A percentile compares a stretch with the other conserved stretches of the same genome.
phyloP scores from a whole-genome alignment of 2,888 invertebrate genomes.

The Eristalinus aeneus region DNA sequence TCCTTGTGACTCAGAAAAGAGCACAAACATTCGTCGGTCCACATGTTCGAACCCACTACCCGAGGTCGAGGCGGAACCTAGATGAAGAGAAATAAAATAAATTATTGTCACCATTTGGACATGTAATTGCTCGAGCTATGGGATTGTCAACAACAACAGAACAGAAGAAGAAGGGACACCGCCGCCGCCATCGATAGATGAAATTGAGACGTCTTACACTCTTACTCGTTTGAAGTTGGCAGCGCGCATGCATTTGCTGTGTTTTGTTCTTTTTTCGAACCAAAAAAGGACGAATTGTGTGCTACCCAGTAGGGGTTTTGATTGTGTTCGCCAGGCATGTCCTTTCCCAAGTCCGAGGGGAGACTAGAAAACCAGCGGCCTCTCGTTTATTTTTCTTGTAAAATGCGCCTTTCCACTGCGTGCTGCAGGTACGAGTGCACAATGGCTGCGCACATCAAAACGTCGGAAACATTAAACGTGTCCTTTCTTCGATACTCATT shows the following conservation, averaged over 20 bases:
- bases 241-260: slow-evolving; percentile 42
- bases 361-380: slow-evolving; percentile 46
- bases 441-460: slow-evolving; percentile 65
- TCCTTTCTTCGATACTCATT: slow-evolving; percentile 69
- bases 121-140: slow-evolving; percentile 66
- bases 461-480: slow-evolving; percentile 71
- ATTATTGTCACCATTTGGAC: slow-evolving; percentile 71
- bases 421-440: slow-evolving; percentile 61
- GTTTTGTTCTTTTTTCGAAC: slow-evolving; percentile 29
- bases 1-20: slow-evolving; percentile 58
- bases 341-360: slow-evolving; percentile 45
- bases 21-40: slow-evolving; percentile 57
- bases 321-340: slow-evolving; percentile 60
- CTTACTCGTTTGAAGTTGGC: slow-evolving; percentile 62
- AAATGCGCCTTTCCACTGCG: slow-evolving; percentile 48
- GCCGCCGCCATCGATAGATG: slow-evolving; percentile 41
- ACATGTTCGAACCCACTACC: slow-evolving; percentile 48
- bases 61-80: slow-evolving; percentile 51
- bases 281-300: slow-evolving; percentile 46
- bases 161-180: slow-evolving; percentile 63
- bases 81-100: slow-evolving; percentile 55
- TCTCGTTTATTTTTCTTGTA: slow-evolving; percentile 40
- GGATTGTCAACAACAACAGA: slow-evolving; percentile 65
- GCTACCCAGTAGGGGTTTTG: slow-evolving; percentile 67
- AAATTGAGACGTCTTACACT: slow-evolving; percentile 64